These are phyloP conservation scores for Eulemur macaco DNA, from an alignment of 2,113 vertebrate species.

Conservation along the genomic window DNA sequence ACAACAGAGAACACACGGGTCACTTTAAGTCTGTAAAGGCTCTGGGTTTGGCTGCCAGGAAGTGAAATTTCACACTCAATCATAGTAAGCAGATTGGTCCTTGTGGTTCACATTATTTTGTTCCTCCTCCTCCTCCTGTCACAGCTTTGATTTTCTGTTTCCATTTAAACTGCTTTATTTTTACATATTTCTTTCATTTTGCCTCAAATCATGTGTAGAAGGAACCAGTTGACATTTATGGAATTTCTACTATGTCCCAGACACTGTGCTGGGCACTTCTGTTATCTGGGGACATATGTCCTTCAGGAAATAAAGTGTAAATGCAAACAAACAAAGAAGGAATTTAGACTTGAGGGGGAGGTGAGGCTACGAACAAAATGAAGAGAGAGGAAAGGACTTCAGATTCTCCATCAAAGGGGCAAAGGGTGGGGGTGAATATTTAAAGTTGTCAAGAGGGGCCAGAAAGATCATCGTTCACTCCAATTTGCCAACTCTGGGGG, in stretches of 20 bases:
- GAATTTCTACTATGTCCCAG: accelerated
- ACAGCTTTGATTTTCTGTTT: constrained; percentile 33
- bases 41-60: neutral
- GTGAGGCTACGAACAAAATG: neutral
- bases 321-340: neutral
- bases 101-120: constrained; percentile 14
- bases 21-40: neutral
- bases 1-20: accelerated
- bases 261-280: too few species aligned
- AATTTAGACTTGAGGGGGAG: neutral
- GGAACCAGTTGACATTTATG: neutral
- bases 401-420: neutral
- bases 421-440: neutral
- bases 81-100: neutral
- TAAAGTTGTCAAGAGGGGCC: neutral
- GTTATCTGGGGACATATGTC: neutral
- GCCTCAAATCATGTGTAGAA: neutral
- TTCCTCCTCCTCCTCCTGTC: neutral
- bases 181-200: neutral
- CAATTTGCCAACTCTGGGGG: neutral
- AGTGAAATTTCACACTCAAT: constrained; percentile 51
- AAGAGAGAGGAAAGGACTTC: neutral
- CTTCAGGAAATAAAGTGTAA: neutral
- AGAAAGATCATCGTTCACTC: accelerated
- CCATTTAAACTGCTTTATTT: constrained; percentile 34